These are phyloP conservation scores for Xyrichtys novacula DNA, from an alignment of 2,797 vertebrate species.

Conservation along the genomic window DNA sequence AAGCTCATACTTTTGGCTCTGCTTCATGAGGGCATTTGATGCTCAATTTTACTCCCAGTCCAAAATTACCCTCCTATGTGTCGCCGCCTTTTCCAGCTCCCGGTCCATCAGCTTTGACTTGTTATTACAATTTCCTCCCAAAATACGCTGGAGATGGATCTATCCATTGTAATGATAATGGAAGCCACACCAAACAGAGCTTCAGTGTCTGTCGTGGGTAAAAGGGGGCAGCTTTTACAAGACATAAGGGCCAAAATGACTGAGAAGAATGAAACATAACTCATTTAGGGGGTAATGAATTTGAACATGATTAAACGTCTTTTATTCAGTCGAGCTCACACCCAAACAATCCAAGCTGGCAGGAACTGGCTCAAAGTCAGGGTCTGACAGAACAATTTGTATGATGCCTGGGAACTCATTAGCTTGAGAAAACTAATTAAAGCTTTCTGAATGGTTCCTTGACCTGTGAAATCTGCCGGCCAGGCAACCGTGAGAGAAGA, in stretches of 20 bases:
- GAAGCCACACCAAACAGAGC: constrained; percentile 52
- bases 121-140: constrained; percentile 53
- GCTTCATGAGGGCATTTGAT: constrained; percentile 36
- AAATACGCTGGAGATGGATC: constrained; percentile 55
- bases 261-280: constrained; percentile 66
- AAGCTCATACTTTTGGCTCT: constrained; percentile 72
- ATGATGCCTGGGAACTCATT: constrained; percentile 76
- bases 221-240: constrained; percentile 34
- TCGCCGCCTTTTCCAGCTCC: constrained; percentile 36
- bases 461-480: constrained; percentile 76
- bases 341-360: constrained; percentile 71
- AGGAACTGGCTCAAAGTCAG: constrained; percentile 74
- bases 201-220: constrained; percentile 44
- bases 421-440: constrained; percentile 81
- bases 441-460: constrained; percentile 79
- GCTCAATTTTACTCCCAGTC: constrained; percentile 56
- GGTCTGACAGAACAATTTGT: constrained; percentile 82
- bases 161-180: constrained; percentile 60
- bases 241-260: constrained; percentile 46
- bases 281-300: constrained; percentile 76
- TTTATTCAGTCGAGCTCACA: constrained; percentile 63
- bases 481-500: constrained; percentile 63
- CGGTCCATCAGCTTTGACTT: constrained; percentile 58
- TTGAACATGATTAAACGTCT: constrained; percentile 76
- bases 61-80: constrained; percentile 52